phyloP scores from a whole-genome alignment of 2,113 vertebrate species.

The Eurystomus gularis region DNA sequence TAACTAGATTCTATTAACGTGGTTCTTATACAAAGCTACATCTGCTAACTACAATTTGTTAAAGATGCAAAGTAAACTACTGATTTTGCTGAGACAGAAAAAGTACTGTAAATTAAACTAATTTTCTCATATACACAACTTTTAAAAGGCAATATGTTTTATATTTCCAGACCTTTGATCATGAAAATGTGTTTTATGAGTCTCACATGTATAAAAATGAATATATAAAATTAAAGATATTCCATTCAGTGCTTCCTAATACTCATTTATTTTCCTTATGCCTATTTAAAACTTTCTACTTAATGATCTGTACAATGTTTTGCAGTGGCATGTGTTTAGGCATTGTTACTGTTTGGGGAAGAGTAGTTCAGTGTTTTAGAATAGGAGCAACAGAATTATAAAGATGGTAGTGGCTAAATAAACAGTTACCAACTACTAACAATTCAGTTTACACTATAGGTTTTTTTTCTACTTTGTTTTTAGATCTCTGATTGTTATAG shows the following conservation, averaged over 20 bases:
- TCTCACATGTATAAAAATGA: neutral
- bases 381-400: neutral
- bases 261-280: neutral
- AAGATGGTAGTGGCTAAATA: neutral
- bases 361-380: neutral
- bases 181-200: neutral
- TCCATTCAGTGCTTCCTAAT: neutral
- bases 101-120: neutral
- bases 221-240: neutral
- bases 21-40: neutral
- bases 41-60: neutral
- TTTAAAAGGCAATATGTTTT: neutral
- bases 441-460: neutral
- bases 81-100: neutral
- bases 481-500: neutral
- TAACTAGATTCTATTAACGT: neutral
- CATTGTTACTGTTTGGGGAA: neutral
- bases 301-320: neutral
- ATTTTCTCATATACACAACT: neutral
- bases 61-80: neutral
- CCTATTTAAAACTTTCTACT: neutral
- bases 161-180: neutral
- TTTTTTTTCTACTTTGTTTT: neutral
- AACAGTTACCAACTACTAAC: neutral
- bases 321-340: neutral